Base-by-base conservation (phyloP, 2,888 invertebrate species). In the Zelleria hepariella region DNA sequence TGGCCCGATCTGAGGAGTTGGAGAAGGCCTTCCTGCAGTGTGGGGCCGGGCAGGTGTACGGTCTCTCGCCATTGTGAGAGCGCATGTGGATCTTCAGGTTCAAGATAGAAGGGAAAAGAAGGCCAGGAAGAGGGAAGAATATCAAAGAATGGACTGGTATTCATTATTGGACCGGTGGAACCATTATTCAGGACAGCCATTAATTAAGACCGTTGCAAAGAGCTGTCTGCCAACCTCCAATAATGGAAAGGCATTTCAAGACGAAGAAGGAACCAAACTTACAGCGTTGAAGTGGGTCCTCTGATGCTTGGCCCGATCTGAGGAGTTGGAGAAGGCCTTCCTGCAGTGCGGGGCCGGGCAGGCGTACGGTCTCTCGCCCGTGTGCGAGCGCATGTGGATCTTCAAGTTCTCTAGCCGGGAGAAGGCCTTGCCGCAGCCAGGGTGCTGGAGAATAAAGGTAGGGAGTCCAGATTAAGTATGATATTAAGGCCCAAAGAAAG, bases 321-420 rank as follows among this genome's bases (percentile, higher is more conserved):
- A 98, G 63, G 98, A 98, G 83, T 99, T 99, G 73, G 98, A 98
- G 88, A 99, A 99, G 1, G 98, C 97, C 81, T 99, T 99, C 55
- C 93, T 89, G 80, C 99, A 99, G 59, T 95, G 95, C 0, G 94
- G 92, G 66, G 96, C 96, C 67, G 98, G 97, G 73, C 99, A 99
- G 61, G 95, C 92, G 75, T 99, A 99, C 0, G 99, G 99, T 52
- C 98, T 91, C 80, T 99, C 99, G 0, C 99, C 99, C 0, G 98
- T 98, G 78, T 98, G 98, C 1, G 97, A 97, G 42, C 98, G 87
- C 63, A 98, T 94, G 85, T 99, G 99, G 68, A 99, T 99, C 90
- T 99, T 99, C 67, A 99, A 88, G 82, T 99, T 99, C 84, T 99
- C 99, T 68, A 98, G 89, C 0, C 99, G 92, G 1, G 98, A 98